Evolutionary conservation across 2,888 invertebrate species (phyloP).

Genomic region (Lasioglossum lativentre): DNA sequence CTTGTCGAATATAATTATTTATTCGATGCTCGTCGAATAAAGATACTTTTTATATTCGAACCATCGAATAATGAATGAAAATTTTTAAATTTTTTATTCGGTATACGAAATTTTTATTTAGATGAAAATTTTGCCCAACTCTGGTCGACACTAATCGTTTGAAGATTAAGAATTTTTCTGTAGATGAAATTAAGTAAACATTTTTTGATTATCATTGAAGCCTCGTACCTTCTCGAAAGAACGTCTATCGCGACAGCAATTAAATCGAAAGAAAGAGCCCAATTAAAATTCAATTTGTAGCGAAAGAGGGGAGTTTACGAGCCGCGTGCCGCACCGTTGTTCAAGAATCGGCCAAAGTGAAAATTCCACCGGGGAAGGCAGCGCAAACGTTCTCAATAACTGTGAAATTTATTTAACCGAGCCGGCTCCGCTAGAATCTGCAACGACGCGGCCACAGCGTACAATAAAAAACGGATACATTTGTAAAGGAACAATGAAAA

Average conservation of each 20-base stretch:
- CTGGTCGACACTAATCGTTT: not conserved
- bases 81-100: too few relatives aligned
- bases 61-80: too few relatives aligned
- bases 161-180: not conserved
- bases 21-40: too few relatives aligned
- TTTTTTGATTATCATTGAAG: not conserved
- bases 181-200: too few relatives aligned
- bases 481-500: not conserved
- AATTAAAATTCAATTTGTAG: constrained; percentile 1
- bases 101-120: too few relatives aligned
- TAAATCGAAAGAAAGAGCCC: not conserved
- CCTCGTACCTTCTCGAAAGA: not conserved
- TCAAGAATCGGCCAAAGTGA: not conserved
- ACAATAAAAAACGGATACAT: not conserved
- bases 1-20: too few relatives aligned
- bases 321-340: not conserved
- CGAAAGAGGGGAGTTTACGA: not conserved
- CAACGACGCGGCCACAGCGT: not conserved
- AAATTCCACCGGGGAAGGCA: not conserved
- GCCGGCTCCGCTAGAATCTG: not conserved
- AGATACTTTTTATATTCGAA: too few relatives aligned
- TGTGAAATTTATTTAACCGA: constrained; percentile 2
- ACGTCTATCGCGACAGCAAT: not conserved
- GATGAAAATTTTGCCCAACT: too few relatives aligned
- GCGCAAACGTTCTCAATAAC: not conserved